Percentiles rank a stretch among this genome's conserved stretches.
These are phyloP conservation scores for Prionace glauca DNA, from an alignment of 2,797 vertebrate species.

Conservation along the genomic window DNA sequence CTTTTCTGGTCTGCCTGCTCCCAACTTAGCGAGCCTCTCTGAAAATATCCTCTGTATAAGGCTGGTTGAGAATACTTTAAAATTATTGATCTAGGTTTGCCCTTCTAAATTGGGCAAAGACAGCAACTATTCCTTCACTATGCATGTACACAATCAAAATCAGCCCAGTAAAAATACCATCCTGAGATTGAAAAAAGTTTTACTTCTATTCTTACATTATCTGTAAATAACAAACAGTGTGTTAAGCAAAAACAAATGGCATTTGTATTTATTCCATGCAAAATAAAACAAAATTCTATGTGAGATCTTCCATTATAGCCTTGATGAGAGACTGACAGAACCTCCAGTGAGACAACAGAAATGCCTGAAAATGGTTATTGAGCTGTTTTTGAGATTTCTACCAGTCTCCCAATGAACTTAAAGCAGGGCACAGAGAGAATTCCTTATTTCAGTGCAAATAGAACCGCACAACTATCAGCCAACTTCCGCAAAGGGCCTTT, in stretches of 20 bases:
- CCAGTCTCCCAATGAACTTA: not conserved
- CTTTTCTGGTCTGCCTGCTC: not conserved
- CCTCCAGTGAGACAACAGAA: not conserved
- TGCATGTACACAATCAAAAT: not conserved
- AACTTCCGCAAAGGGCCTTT: not conserved
- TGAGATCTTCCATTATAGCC: not conserved
- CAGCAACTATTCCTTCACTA: not conserved
- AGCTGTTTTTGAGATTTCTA: not conserved
- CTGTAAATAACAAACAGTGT: not conserved
- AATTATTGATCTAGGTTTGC: no score
- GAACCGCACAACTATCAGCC: not conserved
- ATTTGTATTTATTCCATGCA: not conserved
- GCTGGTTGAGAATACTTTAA: not conserved
- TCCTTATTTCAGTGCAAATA: not conserved
- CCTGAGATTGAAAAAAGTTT: not conserved
- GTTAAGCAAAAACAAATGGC: not conserved
- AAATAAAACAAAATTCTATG: not conserved
- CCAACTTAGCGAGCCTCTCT: not conserved
- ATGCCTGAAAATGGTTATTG: not conserved
- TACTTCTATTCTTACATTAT: not conserved
- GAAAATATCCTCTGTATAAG: not conserved
- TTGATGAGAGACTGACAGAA: not conserved
- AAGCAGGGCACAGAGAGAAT: not conserved
- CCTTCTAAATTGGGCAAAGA: no score
- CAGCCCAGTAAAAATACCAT: not conserved